Evolutionary conservation across 1,140 invertebrate genomes (phyloP), one percentile per base, ranked within the genome.

Genomic region (Doryteuthis pealeii): DNA sequence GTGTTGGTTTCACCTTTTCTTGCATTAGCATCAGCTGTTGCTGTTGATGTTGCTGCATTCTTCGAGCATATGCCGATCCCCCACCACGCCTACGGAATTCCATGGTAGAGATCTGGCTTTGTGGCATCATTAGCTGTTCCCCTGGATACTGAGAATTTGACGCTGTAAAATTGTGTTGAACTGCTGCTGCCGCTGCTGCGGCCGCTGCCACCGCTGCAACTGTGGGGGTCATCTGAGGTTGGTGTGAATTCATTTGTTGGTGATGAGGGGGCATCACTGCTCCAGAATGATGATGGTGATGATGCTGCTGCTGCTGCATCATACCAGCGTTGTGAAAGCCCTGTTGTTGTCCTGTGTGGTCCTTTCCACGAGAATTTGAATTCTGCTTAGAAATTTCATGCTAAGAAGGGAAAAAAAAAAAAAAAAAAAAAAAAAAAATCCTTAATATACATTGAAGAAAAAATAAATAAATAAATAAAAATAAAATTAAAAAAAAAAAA

Each of bases 1-100:
- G 78, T 10, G 78, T 75, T 40, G 76, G 78, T 75, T 74, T 73
- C 31, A 45, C 31, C 26, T 73, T 66, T 26, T 73, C 68, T 31
- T 18, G 26, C 26, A 62, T 12, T 3, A 40, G 3, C 35, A 40
- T 40, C 35, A 40, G 3, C 10, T 40, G 35, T 40, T 40, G 35
- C 54, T 62, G 54, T 62, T 62, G 54, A 18, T 6, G 58, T n/a
- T 75, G 73, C 15, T 73, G 40, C 43, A n/a, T 45, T 18, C 73
- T n/a, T 18, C 58, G 68, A 15, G 74, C n/a, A 26, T 65, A 26
- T 22, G 74, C 66, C 4, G 35, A 10, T 33, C 74, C 77, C 10
- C 71, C 58, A 35, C 76, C 76, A 15, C 77, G 74, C 12, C 81
- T 76, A 30, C 77, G 73, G 65, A 83, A 83, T 72, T 83, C 81